Conservation (phyloP, 2,797 vertebrate genomes). For the Crocidura indochinensis region DNA sequence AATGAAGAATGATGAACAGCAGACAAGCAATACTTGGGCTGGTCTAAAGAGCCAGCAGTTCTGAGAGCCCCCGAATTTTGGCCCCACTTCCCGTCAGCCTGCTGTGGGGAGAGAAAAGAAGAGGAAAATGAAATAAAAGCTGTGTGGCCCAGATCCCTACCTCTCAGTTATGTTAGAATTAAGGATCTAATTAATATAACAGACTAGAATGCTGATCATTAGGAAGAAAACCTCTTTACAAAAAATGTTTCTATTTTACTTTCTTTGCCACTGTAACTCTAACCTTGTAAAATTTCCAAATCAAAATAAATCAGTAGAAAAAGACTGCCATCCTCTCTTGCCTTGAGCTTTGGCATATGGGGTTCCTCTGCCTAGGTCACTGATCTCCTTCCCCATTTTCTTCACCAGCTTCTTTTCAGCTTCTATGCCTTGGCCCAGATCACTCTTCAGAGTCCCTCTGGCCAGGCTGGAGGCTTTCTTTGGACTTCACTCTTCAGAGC, state of each 20-base stretch:
- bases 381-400: background rate
- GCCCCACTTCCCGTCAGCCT: background rate
- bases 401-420: background rate
- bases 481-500: background rate
- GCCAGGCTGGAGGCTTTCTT: background rate
- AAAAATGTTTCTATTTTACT: conserved; percentile 4
- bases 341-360: background rate
- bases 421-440: no score
- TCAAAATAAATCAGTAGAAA: background rate
- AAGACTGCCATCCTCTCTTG: background rate
- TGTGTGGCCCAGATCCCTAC: background rate
- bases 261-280: conserved; percentile 24
- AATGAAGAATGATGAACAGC: background rate
- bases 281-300: conserved; percentile 14
- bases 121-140: background rate
- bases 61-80: background rate
- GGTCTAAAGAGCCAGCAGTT: accelerated
- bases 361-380: background rate
- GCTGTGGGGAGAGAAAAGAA: background rate
- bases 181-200: conserved; percentile 4
- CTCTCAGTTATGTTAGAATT: background rate
- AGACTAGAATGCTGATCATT: background rate
- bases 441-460: no score
- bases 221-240: conserved; percentile 22
- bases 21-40: no score